Evolutionary conservation across 2,113 vertebrate genomes (phyloP).

Genomic region (Galeopterus variegatus): DNA sequence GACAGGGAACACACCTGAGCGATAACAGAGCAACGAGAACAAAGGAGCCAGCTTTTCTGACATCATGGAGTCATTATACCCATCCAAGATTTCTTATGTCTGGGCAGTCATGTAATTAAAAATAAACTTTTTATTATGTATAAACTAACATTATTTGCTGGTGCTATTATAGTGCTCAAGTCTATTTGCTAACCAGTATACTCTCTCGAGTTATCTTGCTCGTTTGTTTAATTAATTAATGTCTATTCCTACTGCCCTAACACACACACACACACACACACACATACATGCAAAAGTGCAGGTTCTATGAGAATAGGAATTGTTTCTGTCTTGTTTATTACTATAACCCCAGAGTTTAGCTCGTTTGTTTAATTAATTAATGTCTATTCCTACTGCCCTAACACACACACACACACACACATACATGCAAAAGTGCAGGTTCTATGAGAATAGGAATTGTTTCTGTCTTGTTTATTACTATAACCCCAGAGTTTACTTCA

Average conservation of each 20-base stretch:
- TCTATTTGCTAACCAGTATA: neutral
- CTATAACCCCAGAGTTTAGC: neutral
- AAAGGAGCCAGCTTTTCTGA: neutral
- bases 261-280: neutral
- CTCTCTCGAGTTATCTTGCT: neutral
- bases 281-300: neutral
- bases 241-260: neutral
- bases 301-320: neutral
- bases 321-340: neutral
- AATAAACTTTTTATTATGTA: neutral
- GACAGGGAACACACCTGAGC: neutral
- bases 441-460: neutral
- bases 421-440: neutral
- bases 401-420: neutral
- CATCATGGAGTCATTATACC: neutral
- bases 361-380: neutral
- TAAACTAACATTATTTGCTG: slow-evolving; percentile 7
- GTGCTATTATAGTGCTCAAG: neutral
- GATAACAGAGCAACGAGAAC: neutral
- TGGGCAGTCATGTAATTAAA: neutral
- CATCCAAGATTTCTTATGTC: neutral
- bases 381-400: neutral
- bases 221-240: neutral
- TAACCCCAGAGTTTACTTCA: neutral
- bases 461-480: neutral